Percentiles rank a stretch among this genome's conserved stretches.
Conservation (phyloP, 1,140 invertebrate genomes). For the Andricus grossulariae region DNA sequence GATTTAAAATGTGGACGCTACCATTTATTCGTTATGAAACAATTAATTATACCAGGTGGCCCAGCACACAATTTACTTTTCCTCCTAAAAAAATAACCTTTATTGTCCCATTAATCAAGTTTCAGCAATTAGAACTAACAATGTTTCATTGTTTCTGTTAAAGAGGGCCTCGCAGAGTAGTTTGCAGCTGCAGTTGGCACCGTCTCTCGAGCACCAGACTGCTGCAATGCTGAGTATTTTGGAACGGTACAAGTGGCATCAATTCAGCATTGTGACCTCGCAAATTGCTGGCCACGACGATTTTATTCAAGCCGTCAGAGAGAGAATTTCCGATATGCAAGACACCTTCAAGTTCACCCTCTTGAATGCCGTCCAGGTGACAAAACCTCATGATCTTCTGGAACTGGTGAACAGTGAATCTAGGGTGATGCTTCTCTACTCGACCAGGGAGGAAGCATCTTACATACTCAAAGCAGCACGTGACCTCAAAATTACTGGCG, state of each 20-base stretch:
- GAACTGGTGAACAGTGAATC: conserved; percentile 93
- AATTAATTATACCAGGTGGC: too few species aligned
- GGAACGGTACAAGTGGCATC: conserved; percentile 96
- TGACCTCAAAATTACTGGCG: conserved; percentile 91
- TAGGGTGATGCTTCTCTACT: conserved; percentile 94
- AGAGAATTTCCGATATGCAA: conserved; percentile 88
- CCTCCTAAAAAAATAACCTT: too few species aligned
- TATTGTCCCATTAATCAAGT: too few species aligned
- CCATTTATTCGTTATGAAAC: too few species aligned
- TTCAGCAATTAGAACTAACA: neutral
- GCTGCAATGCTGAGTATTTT: conserved; percentile 95
- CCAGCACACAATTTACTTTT: too few species aligned
- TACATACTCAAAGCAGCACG: conserved; percentile 88
- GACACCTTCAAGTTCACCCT: conserved; percentile 94
- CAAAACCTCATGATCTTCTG: conserved; percentile 80
- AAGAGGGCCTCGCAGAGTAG: conserved; percentile 88
- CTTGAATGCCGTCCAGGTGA: conserved; percentile 88
- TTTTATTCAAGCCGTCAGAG: conserved; percentile 93
- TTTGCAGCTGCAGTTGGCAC: conserved; percentile 92
- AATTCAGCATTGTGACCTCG: conserved; percentile 95
- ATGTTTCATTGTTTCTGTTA: conserved; percentile 21
- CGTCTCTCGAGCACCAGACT: conserved; percentile 94
- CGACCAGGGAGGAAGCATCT: conserved; percentile 90
- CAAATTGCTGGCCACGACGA: conserved; percentile 95
- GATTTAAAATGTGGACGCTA: too few species aligned